Evolutionary conservation across 1,140 invertebrate species (phyloP).

Genomic region (Branchinecta lynchi): DNA sequence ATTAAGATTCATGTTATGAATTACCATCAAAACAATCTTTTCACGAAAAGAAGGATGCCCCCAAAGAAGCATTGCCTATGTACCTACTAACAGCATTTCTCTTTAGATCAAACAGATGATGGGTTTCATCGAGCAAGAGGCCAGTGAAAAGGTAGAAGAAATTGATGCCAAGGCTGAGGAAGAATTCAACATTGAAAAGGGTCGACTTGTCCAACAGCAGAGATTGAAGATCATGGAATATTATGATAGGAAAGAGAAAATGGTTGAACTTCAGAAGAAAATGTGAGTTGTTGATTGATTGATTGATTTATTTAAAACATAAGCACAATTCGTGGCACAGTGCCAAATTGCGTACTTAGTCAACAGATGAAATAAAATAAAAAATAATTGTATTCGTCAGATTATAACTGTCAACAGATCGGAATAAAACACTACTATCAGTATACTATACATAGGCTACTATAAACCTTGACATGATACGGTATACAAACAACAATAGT

Average conservation of each 20-base stretch:
- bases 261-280: slow-evolving; percentile 97
- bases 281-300: slow-evolving; percentile 71
- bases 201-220: slow-evolving; percentile 91
- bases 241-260: slow-evolving; percentile 98
- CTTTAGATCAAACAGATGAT: slow-evolving; percentile 98
- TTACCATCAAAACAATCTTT: slow-evolving; percentile 14
- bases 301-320: too few species aligned
- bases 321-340: too few species aligned
- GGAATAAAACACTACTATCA: too few species aligned
- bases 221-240: slow-evolving; percentile 98
- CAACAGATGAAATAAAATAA: too few species aligned
- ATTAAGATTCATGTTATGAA: not conserved
- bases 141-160: slow-evolving; percentile 99
- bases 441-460: too few species aligned
- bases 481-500: too few species aligned
- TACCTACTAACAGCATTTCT: slow-evolving; percentile 18
- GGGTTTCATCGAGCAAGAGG: slow-evolving; percentile 99
- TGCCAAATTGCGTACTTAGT: too few species aligned
- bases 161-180: slow-evolving; percentile 99
- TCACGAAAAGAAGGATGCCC: not conserved
- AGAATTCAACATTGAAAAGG: slow-evolving; percentile 99
- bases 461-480: too few species aligned
- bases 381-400: too few species aligned
- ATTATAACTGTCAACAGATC: too few species aligned
- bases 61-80: not conserved